Evolutionary conservation across 2,888 invertebrate genomes (phyloP), one percentile per base, ranked within the genome.

Genomic region (Agonopterix arenella): DNA sequence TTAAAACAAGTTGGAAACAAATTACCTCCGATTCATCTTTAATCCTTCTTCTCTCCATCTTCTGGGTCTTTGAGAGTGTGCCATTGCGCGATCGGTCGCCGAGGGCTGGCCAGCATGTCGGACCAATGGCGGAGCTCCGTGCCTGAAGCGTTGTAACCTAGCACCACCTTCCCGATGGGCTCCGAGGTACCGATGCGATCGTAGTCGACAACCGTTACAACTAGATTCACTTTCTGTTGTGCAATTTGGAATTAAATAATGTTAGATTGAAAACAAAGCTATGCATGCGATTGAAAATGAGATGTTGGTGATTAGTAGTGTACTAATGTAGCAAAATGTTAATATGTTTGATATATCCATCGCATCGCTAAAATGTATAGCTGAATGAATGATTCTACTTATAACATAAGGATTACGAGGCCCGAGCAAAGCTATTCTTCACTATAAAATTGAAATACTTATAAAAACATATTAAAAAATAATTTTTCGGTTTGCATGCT

Each of bases 161-260:
- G 92, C 61, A 98, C 93, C 63, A 97, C 97, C 90, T 97, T 96
- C 62, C 99, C 99, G 80, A 99, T 99, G 47, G 99, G 99, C 89
- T 99, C 99, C 72, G 99, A 99, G 52, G 99, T 99, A 61, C 99
- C 99, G 89, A 99, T 98, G 84, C 99, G 96, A 91, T 99, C 99
- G 90, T 99, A 99, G 90, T 99, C 99, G 88, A 99, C 99, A 80
- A 99, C 99, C 57, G 99, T 99, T 76, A 99, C 95, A 88, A 97
- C 95, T 91, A 99, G 93, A 90, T 98, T 97, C 80, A 99, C 98
- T 96, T 99, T 99, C 99, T 99, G 93, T 60, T 72, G 76, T 70
- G 68, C 68, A 73, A 75, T 66, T 68, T 49, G 47, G 51, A 58
- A 65, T 47, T 48, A 36, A 47, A 47, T 45, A 16, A 41, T 36